Evolutionary conservation across 2,113 vertebrate genomes (phyloP), one percentile per base, ranked within the genome.

Genomic region (Psettodes erumei): DNA sequence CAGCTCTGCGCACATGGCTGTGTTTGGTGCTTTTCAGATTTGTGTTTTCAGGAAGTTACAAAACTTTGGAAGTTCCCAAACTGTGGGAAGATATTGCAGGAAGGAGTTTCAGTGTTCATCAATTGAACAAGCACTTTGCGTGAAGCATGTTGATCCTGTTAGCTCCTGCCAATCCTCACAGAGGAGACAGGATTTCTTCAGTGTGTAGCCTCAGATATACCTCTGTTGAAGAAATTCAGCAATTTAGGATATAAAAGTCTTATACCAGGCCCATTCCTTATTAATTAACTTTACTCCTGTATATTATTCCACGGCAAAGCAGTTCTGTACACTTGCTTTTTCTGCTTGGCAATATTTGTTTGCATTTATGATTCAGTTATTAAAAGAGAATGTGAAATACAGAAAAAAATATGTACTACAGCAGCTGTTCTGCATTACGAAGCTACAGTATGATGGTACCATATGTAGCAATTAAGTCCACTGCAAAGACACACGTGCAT

Each of bases 351-450:
- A n/a, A 6, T 38, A 9, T 33, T n/a, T 45, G 5, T 45, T 61
- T 27, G 6, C 7, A 42, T 32, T 32, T 12, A 54, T 6, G 33
- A 30, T 15, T 37, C 0, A 32, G 8, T 42, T 16, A 27, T 30
- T 16, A 37, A 51, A 37, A 47, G 2, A 53, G 0, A 59, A 28
- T n/a, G 12, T 58, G 7, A 51, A 45, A 73, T 38, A 60, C 15
- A 61, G n/a, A 15, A 28, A 58, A 60, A 1, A 28, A 11, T 3
- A 15, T 54, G n/a, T 15, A n/a, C 16, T 5, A 10, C 21, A 43
- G 32, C 19, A 82, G 51, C 66, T 82, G 62, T 38, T 50, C 30
- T 11, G 12, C 12, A n/a, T 50, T 51, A 50, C 40, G 68, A 9
- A 35, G 11, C 30, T 42, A 43, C 54, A 43, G 56, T 21, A 69